Evolutionary conservation across 2,797 vertebrate genomes (phyloP).

Genomic region (Hephaestus fuliginosus): DNA sequence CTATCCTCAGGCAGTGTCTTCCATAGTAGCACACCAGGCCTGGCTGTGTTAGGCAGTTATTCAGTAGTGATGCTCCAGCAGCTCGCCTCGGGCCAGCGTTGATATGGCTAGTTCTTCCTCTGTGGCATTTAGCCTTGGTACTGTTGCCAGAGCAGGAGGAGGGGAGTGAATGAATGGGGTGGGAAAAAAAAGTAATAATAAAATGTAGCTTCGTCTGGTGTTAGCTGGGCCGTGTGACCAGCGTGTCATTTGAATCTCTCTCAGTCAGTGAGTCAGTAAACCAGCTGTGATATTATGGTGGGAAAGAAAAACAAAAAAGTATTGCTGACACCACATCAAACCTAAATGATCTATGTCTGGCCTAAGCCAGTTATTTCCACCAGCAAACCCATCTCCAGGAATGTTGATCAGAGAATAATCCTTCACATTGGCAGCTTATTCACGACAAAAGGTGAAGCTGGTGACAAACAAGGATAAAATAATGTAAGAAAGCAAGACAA

Average conservation of each 20-base stretch:
- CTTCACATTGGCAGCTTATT: too few relatives aligned
- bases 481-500: too few relatives aligned
- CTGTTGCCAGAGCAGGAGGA: conserved; percentile 5
- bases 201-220: not conserved
- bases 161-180: conserved; percentile 8
- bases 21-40: conserved; percentile 24
- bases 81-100: conserved; percentile 41
- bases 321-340: not conserved
- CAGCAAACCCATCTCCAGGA: not conserved
- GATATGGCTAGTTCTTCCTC: conserved; percentile 40
- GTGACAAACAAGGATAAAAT: not conserved
- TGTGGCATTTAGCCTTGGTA: conserved; percentile 42
- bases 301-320: not conserved
- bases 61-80: conserved; percentile 47
- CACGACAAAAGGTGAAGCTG: not conserved
- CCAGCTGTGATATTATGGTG: not conserved
- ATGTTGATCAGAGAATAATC: not conserved
- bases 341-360: not conserved
- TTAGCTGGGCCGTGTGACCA: not conserved
- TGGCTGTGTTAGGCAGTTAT: conserved; percentile 53
- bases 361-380: not conserved
- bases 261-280: not conserved
- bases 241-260: not conserved
- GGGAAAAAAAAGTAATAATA: not conserved
- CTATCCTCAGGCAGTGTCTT: conserved; percentile 44